These are phyloP conservation scores for Takifugu flavidus DNA, from an alignment of 2,113 vertebrate species.

Conservation along the genomic window DNA sequence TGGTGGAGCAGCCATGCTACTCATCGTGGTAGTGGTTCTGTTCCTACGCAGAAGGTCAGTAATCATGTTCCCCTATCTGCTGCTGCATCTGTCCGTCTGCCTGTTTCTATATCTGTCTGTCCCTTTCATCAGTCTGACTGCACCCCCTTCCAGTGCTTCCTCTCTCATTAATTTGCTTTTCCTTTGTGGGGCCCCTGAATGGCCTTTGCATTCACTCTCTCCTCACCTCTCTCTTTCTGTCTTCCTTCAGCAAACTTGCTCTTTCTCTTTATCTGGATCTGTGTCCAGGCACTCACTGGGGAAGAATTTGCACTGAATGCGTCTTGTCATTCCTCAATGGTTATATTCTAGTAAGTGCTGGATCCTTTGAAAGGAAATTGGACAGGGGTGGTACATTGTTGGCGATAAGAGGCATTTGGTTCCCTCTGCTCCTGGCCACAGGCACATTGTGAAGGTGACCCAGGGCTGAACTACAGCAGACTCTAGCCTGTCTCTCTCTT, in stretches of 20 bases:
- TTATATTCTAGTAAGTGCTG: constrained; percentile 54
- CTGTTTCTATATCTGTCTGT: constrained; percentile 8
- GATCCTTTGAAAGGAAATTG: constrained; percentile 63
- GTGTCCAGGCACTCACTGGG: constrained; percentile 53
- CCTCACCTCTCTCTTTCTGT: constrained; percentile 52
- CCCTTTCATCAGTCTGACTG: constrained; percentile 29
- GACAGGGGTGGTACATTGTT: constrained; percentile 62
- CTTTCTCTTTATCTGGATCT: constrained; percentile 58
- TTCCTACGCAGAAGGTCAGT: constrained; percentile 80
- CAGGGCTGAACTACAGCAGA: constrained; percentile 34
- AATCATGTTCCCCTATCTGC: neutral
- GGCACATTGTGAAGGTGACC: constrained; percentile 66
- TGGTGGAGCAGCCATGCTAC: constrained; percentile 64
- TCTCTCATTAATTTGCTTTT: constrained; percentile 52
- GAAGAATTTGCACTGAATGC: constrained; percentile 63
- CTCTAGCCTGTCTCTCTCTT: constrained; percentile 13
- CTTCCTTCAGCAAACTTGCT: constrained; percentile 50
- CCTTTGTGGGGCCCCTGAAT: constrained; percentile 59
- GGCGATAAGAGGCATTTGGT: constrained; percentile 63
- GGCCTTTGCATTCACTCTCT: constrained; percentile 55
- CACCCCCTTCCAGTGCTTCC: constrained; percentile 33
- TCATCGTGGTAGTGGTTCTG: constrained; percentile 70
- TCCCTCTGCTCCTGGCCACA: constrained; percentile 46
- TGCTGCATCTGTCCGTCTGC: constrained; percentile 1
- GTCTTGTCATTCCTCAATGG: constrained; percentile 58